Conservation (phyloP, 2,113 vertebrate species). For the Hemibates koningsi region DNA sequence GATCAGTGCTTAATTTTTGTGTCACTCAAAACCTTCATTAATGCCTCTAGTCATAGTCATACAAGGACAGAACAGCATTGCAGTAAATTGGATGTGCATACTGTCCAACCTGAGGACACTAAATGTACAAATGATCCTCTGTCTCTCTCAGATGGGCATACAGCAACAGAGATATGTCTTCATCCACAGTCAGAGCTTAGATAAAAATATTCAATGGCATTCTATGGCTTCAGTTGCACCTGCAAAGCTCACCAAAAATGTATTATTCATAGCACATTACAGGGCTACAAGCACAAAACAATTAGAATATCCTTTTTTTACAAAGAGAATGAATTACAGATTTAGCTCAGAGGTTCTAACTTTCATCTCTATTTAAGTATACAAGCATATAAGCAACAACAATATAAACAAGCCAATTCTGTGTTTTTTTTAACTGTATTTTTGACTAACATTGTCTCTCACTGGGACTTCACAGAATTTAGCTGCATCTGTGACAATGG, state of each 20-base stretch:
- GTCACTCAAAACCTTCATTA: background rate
- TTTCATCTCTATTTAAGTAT: background rate
- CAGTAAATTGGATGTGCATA: background rate
- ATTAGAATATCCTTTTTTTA: background rate
- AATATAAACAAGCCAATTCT: background rate
- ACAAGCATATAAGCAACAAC: background rate
- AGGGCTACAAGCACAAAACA: background rate
- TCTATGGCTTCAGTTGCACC: background rate
- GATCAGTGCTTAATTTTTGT: background rate
- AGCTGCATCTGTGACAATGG: background rate
- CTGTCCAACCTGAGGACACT: background rate
- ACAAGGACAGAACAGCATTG: background rate
- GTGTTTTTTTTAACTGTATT: background rate
- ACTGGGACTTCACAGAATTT: background rate
- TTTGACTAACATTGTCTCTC: background rate
- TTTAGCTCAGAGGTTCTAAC: background rate
- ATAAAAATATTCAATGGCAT: background rate
- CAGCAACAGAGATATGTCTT: background rate
- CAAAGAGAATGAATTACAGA: background rate
- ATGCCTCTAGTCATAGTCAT: background rate
- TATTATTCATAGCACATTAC: background rate
- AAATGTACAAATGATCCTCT: background rate
- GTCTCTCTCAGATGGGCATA: background rate
- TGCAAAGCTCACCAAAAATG: background rate
- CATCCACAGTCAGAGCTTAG: background rate